These are phyloP conservation scores for Elegia similella DNA, from an alignment of 2,888 invertebrate species.

Conservation along the genomic window DNA sequence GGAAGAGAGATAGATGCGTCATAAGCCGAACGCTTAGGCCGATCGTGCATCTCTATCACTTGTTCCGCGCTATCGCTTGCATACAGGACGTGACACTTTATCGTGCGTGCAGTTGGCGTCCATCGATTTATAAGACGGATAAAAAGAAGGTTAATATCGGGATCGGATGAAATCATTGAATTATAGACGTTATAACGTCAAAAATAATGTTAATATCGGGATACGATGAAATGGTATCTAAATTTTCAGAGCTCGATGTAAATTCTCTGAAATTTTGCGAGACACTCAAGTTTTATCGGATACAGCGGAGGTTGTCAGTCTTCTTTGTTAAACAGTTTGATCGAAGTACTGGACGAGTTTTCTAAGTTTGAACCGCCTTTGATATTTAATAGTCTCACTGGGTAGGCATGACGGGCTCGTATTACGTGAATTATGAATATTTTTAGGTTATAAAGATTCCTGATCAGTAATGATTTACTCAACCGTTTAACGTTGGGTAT, in stretches of 20 bases:
- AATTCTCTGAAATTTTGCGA: conserved; percentile 26
- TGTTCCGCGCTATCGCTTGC: too few relatives aligned
- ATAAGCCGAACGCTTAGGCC: too few relatives aligned
- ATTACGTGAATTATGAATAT: background rate
- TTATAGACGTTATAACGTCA: too few relatives aligned
- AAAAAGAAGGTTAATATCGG: too few relatives aligned
- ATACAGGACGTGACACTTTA: too few relatives aligned
- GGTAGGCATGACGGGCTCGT: background rate
- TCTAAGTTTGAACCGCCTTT: conserved; percentile 19
- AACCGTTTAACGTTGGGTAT: too few relatives aligned
- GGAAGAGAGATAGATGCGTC: too few relatives aligned
- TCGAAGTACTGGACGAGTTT: conserved; percentile 25
- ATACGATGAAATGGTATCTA: background rate
- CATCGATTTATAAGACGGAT: too few relatives aligned
- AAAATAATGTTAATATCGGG: background rate
- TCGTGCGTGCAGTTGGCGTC: too few relatives aligned
- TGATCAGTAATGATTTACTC: too few relatives aligned
- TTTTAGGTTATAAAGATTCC: background rate
- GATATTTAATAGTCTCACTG: conserved; percentile 14
- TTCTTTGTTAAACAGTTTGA: conserved; percentile 55
- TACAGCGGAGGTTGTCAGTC: conserved; percentile 44
- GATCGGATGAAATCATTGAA: too few relatives aligned
- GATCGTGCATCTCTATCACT: too few relatives aligned
- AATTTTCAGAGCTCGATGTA: background rate
- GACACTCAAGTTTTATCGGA: conserved; percentile 60